Conservation (phyloP, 64 coral and sea anemone species). For the Dendronephthya gigantea region DNA sequence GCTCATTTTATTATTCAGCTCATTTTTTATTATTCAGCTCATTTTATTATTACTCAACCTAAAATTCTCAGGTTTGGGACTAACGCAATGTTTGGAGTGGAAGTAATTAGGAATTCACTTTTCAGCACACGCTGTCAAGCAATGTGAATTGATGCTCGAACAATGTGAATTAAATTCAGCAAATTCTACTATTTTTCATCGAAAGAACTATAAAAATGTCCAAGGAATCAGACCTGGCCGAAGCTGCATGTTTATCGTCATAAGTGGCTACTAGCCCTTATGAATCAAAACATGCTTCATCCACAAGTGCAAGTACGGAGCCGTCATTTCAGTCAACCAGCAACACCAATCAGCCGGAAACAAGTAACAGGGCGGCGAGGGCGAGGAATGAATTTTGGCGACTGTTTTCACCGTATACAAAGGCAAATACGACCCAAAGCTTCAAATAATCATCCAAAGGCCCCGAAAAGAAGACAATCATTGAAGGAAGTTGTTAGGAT, state of each 20-base stretch:
- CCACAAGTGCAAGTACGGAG: background rate
- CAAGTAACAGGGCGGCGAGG: background rate
- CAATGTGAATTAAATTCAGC: too few species aligned
- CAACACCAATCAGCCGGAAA: background rate
- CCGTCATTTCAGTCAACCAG: background rate
- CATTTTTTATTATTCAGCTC: too few species aligned
- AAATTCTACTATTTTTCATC: too few species aligned
- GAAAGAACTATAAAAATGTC: background rate
- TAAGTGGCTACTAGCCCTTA: conserved; percentile 3
- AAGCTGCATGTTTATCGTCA: background rate
- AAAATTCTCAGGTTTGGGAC: too few species aligned
- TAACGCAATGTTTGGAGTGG: too few species aligned
- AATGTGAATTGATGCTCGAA: too few species aligned
- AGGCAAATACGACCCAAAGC: background rate
- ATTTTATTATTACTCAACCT: too few species aligned
- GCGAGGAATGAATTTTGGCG: background rate
- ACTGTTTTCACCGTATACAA: background rate
- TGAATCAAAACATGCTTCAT: background rate
- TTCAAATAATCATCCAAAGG: background rate
- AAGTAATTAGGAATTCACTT: too few species aligned
- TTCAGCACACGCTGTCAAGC: too few species aligned
- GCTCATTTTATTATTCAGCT: background rate
- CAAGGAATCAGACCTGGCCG: background rate
- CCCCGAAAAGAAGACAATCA: background rate
- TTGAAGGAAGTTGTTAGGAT: background rate